A percentile compares a stretch with the other conserved stretches of the same genome.
Evolutionary conservation across 2,113 vertebrate genomes (phyloP).

Genomic region (Eulemur macaco): DNA sequence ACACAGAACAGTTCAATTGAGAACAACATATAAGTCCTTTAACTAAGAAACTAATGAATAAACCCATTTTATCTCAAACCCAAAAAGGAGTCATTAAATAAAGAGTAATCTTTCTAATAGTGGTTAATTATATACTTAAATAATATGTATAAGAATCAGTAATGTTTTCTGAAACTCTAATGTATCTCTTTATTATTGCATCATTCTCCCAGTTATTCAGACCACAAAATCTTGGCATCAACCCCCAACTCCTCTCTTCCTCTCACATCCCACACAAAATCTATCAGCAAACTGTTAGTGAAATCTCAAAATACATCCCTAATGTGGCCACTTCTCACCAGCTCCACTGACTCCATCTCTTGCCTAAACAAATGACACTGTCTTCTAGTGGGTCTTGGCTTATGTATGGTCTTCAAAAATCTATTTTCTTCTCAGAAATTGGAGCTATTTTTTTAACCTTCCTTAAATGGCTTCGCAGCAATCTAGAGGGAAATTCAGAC

Average conservation of each 20-base stretch:
- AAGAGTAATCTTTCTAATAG: neutral
- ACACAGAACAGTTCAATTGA: neutral
- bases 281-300: neutral
- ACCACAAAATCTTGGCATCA: neutral
- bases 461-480: neutral
- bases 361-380: neutral
- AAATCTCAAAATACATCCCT: neutral
- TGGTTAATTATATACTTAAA: neutral
- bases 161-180: neutral
- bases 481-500: neutral
- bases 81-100: neutral
- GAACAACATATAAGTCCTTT: neutral
- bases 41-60: neutral
- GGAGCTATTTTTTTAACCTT: neutral
- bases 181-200: neutral
- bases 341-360: neutral
- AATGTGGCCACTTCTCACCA: neutral
- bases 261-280: no score
- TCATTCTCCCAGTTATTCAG: neutral
- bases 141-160: neutral
- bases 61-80: neutral
- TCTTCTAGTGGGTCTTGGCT: neutral
- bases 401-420: neutral
- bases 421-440: neutral
- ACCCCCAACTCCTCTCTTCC: neutral